Conservation (phyloP, 1,140 invertebrate species). For the Samia ricini region DNA sequence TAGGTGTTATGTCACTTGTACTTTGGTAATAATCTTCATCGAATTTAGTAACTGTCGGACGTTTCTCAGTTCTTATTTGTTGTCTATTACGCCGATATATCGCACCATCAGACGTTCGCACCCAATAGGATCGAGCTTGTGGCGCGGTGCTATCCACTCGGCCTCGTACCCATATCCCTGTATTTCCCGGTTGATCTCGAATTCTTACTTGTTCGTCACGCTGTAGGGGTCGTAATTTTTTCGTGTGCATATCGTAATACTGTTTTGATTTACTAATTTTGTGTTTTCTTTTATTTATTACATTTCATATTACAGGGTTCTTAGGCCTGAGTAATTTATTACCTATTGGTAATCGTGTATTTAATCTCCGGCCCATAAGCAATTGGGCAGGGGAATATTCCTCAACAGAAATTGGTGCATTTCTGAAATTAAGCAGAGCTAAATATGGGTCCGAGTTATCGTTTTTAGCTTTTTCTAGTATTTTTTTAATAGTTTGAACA, state of each 20-base stretch:
- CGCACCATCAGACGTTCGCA: no score
- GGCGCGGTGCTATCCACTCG: no score
- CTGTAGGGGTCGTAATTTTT: no score
- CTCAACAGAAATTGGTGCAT: slow-evolving; percentile 9
- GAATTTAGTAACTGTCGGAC: background rate
- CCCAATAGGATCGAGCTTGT: no score
- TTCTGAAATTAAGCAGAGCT: slow-evolving; percentile 12
- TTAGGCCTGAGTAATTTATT: no score
- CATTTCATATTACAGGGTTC: no score
- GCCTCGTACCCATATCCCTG: no score
- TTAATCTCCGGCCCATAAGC: slow-evolving; percentile 16
- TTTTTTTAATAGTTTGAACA: slow-evolving; percentile 34
- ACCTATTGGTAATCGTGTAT: slow-evolving; percentile 12
- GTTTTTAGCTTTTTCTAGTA: slow-evolving; percentile 28
- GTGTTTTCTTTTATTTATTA: no score
- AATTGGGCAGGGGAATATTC: slow-evolving; percentile 18
- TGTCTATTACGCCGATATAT: background rate
- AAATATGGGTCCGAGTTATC: slow-evolving; percentile 11
- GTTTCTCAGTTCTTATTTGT: background rate
- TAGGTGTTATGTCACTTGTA: background rate
- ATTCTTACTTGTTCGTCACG: no score
- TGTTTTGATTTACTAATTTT: no score
- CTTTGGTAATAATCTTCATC: background rate
- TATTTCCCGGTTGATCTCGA: no score
- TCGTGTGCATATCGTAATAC: no score